Conservation (phyloP, 2,797 vertebrate genomes). For the Macroramphosus scolopax region DNA sequence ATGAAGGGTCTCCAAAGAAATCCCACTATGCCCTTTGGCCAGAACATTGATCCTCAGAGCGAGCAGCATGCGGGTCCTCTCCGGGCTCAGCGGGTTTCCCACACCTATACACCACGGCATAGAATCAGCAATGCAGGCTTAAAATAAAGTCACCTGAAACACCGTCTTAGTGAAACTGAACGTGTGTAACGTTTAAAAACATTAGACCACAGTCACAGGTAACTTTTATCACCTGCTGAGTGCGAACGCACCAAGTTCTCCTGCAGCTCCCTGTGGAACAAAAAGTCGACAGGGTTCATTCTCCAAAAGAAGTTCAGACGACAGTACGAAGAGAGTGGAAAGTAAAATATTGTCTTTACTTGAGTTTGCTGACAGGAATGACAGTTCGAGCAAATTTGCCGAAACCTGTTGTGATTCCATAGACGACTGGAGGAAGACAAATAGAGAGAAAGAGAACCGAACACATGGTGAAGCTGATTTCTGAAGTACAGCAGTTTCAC, state of each 20-base stretch:
- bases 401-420: slow-evolving; percentile 97
- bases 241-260: slow-evolving; percentile 95
- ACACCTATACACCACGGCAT: slow-evolving; percentile 79
- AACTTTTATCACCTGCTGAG: slow-evolving; percentile 85
- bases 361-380: slow-evolving; percentile 90
- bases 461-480: background rate
- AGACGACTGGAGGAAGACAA: slow-evolving; percentile 84
- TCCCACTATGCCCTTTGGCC: slow-evolving; percentile 95
- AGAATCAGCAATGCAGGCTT: slow-evolving; percentile 1
- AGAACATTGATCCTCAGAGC: slow-evolving; percentile 96
- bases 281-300: slow-evolving; percentile 9
- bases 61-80: slow-evolving; percentile 94
- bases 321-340: slow-evolving; percentile 1
- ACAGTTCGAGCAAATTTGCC: slow-evolving; percentile 97
- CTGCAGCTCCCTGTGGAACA: slow-evolving; percentile 87
- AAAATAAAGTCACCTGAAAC: background rate
- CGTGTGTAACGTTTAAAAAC: no score
- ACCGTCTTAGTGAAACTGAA: background rate
- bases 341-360: slow-evolving; percentile 70
- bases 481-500: background rate
- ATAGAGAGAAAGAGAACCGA: slow-evolving; percentile 5
- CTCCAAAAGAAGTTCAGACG: slow-evolving; percentile 1
- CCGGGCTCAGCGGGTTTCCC: slow-evolving; percentile 92
- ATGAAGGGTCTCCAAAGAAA: slow-evolving; percentile 91
- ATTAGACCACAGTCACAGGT: background rate